Conservation (phyloP, 2,797 vertebrate species). For the Taeniopygia guttata region DNA sequence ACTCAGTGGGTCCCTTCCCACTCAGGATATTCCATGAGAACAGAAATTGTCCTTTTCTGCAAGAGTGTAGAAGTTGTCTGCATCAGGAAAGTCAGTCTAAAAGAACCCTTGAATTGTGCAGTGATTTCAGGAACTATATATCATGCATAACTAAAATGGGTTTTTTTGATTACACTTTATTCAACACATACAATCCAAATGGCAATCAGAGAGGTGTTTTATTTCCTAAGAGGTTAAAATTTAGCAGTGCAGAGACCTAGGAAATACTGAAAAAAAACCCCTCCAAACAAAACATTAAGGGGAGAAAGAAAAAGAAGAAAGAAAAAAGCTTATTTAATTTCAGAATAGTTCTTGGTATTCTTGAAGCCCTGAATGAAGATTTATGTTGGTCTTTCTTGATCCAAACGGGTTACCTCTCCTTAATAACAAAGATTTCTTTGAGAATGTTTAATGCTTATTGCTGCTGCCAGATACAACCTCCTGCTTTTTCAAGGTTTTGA, state of each 20-base stretch:
- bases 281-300: neutral
- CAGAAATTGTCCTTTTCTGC: neutral
- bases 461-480: slow-evolving; percentile 59
- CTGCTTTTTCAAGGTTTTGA: slow-evolving; percentile 43
- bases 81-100: neutral
- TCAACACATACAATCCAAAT: neutral
- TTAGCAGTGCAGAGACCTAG: neutral
- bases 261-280: neutral
- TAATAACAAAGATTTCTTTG: slow-evolving; percentile 59
- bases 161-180: neutral
- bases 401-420: slow-evolving; percentile 7
- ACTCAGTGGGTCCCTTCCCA: neutral
- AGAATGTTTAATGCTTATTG: slow-evolving; percentile 29
- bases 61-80: rapidly evolving
- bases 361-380: slow-evolving; percentile 18
- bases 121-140: neutral
- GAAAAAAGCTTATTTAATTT: neutral
- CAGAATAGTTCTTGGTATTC: neutral
- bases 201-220: neutral
- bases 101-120: neutral
- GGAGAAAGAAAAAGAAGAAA: neutral
- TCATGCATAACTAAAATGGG: neutral
- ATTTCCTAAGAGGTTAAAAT: neutral
- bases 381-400: slow-evolving; percentile 21
- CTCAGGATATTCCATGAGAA: neutral